Percentiles rank a stretch among this genome's conserved stretches.
These are phyloP conservation scores for Pseudomugil tenellus DNA, from an alignment of 2,797 vertebrate species.

Conservation along the genomic window DNA sequence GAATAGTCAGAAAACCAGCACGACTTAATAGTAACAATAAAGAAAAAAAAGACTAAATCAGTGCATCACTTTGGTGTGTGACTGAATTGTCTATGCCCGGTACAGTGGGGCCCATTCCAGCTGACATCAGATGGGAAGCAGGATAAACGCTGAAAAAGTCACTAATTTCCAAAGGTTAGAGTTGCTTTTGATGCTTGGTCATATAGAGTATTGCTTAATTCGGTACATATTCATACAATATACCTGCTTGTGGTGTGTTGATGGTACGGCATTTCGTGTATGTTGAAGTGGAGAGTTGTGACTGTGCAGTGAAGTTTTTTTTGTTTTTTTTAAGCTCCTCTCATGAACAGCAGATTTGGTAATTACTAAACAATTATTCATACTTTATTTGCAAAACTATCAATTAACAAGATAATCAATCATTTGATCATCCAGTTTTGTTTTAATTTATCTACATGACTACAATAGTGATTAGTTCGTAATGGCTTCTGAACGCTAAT, in stretches of 20 bases:
- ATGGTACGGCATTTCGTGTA: too few relatives aligned
- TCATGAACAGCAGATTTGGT: background rate
- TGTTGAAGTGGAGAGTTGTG: too few relatives aligned
- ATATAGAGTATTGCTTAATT: too few relatives aligned
- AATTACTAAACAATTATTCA: background rate
- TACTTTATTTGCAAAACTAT: background rate
- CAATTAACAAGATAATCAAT: background rate
- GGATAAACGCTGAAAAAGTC: background rate
- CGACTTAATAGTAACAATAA: background rate
- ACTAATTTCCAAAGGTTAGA: too few relatives aligned
- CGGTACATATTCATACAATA: too few relatives aligned
- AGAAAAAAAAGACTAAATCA: background rate
- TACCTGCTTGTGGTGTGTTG: too few relatives aligned
- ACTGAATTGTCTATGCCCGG: background rate
- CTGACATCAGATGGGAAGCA: background rate
- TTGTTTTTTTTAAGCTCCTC: background rate
- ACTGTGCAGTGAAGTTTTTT: background rate
- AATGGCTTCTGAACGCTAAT: too few relatives aligned
- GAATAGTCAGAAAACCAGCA: background rate
- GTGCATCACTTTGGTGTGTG: background rate
- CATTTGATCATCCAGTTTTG: too few relatives aligned
- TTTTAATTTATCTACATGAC: too few relatives aligned
- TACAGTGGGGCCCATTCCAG: background rate
- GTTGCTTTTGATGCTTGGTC: too few relatives aligned
- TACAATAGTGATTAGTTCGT: too few relatives aligned